Evolutionary conservation across 2,888 invertebrate species (phyloP).

Genomic region (Machimus atricapillus): DNA sequence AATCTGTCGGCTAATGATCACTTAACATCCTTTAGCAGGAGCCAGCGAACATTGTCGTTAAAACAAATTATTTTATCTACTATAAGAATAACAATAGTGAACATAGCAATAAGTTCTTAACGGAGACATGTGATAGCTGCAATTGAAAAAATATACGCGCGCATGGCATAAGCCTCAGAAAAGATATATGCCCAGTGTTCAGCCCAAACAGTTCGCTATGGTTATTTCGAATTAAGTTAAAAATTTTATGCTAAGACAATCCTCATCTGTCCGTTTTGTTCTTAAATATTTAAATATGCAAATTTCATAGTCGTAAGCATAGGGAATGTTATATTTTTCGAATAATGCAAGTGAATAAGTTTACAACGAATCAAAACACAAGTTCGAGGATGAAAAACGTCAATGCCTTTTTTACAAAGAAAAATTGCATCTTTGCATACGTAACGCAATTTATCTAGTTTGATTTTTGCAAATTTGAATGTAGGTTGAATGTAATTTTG

Average conservation of each 20-base stretch:
- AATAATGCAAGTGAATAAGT: constrained; percentile 17
- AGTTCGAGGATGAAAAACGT: neutral
- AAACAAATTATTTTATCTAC: neutral
- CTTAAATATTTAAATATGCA: constrained; percentile 1
- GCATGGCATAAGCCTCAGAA: neutral
- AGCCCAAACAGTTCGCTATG: neutral
- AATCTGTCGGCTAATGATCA: neutral
- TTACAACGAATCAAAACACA: constrained; percentile 32
- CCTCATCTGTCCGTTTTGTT: constrained; percentile 35
- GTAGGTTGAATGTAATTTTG: neutral
- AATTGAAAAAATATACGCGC: neutral
- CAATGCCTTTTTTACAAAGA: constrained; percentile 22
- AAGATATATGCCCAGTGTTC: neutral
- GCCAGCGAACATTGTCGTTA: neutral
- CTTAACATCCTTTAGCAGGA: neutral
- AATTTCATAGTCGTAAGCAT: constrained; percentile 29
- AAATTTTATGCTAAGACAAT: constrained; percentile 32
- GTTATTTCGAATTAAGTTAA: constrained; percentile 18
- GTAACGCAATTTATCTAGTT: constrained; percentile 6
- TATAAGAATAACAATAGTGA: neutral
- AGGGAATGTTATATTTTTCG: constrained; percentile 16
- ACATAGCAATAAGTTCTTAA: constrained; percentile 6
- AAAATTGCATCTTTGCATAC: neutral
- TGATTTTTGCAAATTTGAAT: neutral
- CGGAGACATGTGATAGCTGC: constrained; percentile 2